These are phyloP conservation scores for Synchiropus splendidus DNA, from an alignment of 2,113 vertebrate species.

Conservation along the genomic window DNA sequence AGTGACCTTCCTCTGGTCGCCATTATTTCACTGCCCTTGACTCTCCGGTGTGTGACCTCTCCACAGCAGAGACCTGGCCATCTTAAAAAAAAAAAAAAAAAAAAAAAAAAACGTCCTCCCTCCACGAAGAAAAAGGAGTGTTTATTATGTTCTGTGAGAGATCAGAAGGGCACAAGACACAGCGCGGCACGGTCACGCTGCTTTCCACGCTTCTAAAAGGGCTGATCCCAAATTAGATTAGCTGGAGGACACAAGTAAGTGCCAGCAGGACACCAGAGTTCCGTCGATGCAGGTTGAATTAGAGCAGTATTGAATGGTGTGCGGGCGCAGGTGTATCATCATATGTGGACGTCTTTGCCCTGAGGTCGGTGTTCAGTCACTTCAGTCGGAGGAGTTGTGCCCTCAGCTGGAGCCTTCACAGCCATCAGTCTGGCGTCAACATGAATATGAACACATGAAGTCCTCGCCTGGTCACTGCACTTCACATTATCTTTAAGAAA, in stretches of 20 bases:
- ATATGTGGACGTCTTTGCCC: no score
- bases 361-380: no score
- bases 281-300: conserved; percentile 29
- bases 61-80: conserved; percentile 12
- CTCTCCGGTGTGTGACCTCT: conserved; percentile 28
- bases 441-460: no score
- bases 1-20: no score
- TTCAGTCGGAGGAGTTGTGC: no score
- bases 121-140: conserved; percentile 2
- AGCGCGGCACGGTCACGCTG: conserved; percentile 1
- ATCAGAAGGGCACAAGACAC: conserved; percentile 6
- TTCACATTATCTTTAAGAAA: no score
- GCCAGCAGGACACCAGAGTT: conserved; percentile 6
- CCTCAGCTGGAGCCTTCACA: no score
- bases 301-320: no score
- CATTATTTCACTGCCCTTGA: conserved; percentile 11
- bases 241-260: conserved; percentile 8
- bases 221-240: conserved; percentile 5
- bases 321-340: no score
- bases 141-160: conserved; percentile 8
- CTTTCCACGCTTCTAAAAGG: conserved; percentile 10
- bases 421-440: no score
- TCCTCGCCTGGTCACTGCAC: no score
- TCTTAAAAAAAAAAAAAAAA: no score
- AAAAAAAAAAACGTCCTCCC: conserved; percentile 10